A percentile compares a stretch with the other conserved stretches of the same genome.
phyloP scores from a whole-genome alignment of 2,797 vertebrate genomes.

The Hoplostethus mediterraneus region DNA sequence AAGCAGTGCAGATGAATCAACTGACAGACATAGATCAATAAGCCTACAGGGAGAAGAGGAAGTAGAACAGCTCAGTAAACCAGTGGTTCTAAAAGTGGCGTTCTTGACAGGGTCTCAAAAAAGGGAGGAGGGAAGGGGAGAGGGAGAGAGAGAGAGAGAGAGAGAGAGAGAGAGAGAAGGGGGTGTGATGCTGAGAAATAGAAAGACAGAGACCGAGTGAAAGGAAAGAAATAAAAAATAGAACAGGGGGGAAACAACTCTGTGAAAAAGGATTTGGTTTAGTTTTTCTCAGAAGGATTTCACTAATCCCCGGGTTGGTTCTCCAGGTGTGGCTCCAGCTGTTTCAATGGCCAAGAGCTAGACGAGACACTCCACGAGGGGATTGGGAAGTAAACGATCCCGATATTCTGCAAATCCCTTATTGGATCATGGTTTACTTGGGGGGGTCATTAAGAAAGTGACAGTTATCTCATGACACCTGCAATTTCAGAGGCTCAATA shows the following conservation, averaged over 20 bases:
- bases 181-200: neutral
- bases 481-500: neutral
- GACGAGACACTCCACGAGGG: neutral
- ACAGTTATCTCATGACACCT: neutral
- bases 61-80: no score
- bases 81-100: no score
- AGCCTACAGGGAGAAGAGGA: no score
- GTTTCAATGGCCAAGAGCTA: neutral
- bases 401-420: neutral
- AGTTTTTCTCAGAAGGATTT: neutral
- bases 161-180: no score
- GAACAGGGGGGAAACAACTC: neutral
- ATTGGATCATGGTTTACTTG: neutral
- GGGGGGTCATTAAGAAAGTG: no score
- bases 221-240: neutral
- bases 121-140: no score
- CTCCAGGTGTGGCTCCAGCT: neutral
- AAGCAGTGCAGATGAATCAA: no score
- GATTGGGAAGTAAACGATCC: neutral
- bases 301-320: neutral
- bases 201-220: no score
- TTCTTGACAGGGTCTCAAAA: no score
- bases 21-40: no score
- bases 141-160: no score
- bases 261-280: neutral